These are phyloP conservation scores for Xestoiulus laeticollis DNA, from an alignment of 2,888 invertebrate genomes.

Conservation along the genomic window DNA sequence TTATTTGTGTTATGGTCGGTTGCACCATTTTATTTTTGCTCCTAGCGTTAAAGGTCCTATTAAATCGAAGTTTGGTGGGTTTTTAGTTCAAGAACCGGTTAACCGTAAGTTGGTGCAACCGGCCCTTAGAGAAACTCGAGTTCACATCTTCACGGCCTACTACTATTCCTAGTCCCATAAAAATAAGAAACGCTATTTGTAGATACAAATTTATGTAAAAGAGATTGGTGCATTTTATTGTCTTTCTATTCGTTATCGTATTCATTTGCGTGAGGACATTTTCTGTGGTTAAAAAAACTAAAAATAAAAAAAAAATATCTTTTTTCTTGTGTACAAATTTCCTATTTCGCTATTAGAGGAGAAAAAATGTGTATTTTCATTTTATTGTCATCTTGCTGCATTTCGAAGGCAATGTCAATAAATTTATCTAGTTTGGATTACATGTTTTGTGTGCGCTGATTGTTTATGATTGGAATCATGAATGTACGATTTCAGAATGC, in stretches of 20 bases:
- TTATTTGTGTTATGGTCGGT: neutral
- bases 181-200: neutral
- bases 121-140: neutral
- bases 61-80: neutral
- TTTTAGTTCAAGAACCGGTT: neutral
- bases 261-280: slow-evolving; percentile 33
- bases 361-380: slow-evolving; percentile 15
- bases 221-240: slow-evolving; percentile 23
- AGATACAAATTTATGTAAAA: slow-evolving; percentile 20
- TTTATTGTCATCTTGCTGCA: slow-evolving; percentile 34
- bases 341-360: slow-evolving; percentile 11
- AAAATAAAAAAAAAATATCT: neutral
- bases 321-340: slow-evolving; percentile 31
- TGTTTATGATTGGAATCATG: neutral
- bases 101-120: neutral
- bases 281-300: neutral
- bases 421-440: slow-evolving; percentile 50
- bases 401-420: slow-evolving; percentile 42
- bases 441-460: neutral
- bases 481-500: too few species aligned
- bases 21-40: neutral
- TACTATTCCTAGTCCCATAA: slow-evolving; percentile 23
- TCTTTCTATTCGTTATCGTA: slow-evolving; percentile 11
- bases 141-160: slow-evolving; percentile 23
- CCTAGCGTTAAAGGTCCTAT: neutral